Evolutionary conservation across 2,797 vertebrate species (phyloP).

Genomic region (Chiloscyllium punctatum): DNA sequence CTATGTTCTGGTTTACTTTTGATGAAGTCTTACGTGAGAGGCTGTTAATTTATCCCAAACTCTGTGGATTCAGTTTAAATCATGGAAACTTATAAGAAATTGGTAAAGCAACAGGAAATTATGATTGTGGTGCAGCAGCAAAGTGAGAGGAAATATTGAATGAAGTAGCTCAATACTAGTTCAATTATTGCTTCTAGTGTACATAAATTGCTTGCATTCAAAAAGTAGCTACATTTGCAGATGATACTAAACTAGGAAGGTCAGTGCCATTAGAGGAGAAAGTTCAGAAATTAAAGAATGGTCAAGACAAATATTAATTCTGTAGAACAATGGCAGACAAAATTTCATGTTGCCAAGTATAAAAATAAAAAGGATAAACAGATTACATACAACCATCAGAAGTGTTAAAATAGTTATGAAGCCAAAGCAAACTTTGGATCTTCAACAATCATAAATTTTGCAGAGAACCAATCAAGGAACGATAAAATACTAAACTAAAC

Average conservation of each 20-base stretch:
- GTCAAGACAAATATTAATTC: neutral
- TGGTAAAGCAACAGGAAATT: neutral
- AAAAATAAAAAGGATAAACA: neutral
- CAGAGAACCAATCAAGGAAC: neutral
- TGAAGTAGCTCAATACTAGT: neutral
- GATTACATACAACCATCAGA: neutral
- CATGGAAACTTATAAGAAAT: neutral
- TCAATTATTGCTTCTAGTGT: neutral
- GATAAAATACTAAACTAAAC: neutral
- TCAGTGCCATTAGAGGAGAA: neutral
- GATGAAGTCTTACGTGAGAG: neutral
- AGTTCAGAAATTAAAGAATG: neutral
- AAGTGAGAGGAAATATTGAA: neutral
- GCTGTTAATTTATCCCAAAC: neutral
- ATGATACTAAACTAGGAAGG: neutral
- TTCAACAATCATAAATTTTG: neutral
- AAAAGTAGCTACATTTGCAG: neutral
- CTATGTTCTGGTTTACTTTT: neutral
- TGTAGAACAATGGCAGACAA: neutral
- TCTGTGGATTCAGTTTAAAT: neutral
- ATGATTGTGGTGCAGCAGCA: neutral
- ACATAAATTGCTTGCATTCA: neutral
- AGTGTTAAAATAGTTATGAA: neutral
- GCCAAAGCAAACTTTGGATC: neutral
- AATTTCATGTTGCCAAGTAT: neutral